Base-by-base conservation (phyloP, 1,140 invertebrate species). In the Ceratitis capitata region DNA sequence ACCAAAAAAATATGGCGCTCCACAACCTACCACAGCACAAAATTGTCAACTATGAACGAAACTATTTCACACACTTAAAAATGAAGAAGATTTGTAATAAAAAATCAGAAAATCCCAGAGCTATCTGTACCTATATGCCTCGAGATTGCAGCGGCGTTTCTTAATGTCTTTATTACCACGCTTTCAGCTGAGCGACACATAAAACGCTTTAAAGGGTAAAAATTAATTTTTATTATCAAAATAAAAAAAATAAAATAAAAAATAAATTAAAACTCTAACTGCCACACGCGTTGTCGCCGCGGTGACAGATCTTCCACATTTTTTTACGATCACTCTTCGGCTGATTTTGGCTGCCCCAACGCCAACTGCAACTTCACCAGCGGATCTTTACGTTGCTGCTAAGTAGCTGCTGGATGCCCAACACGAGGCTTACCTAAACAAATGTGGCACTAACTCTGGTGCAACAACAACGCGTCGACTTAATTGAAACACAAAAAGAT, bases 401-500 rank as follows among this genome's bases (percentile, higher is more conserved):
- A 69, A 29, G 10, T 78, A 45, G n/a, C 39, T 78, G 69, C 39
- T 23, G 61, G 64, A 32, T 3, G 58, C 29, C 16, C 64, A 23
- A n/a, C 64, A 23, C 39, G 35, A 78, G n/a, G n/a, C 45, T 45
- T 78, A 64, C 19, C n/a, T 56, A 47, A 78, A 19, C 32, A 35
- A n/a, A 3, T 45, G 69, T 78, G 39, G 45, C 23, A 78, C n/a
- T 26, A 39, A 45, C 7, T 23, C 29, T 5, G 23, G 10, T n/a
- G 10, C 69, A 47, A 42, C 39, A 23, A 56, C 51, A 56, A 56
- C 69, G 69, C 39, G n/a, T 32, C 69, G 23, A 78, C 39, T 78
- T 78, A 78, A 78, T 78, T 78, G n/a, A 78, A 78, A 78, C 16
- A 78, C 39, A 78, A 78, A 78, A 64, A 78, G 45, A 14, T 10